Conservation (phyloP, 1,140 invertebrate genomes). For the Cryptotermes secundus region DNA sequence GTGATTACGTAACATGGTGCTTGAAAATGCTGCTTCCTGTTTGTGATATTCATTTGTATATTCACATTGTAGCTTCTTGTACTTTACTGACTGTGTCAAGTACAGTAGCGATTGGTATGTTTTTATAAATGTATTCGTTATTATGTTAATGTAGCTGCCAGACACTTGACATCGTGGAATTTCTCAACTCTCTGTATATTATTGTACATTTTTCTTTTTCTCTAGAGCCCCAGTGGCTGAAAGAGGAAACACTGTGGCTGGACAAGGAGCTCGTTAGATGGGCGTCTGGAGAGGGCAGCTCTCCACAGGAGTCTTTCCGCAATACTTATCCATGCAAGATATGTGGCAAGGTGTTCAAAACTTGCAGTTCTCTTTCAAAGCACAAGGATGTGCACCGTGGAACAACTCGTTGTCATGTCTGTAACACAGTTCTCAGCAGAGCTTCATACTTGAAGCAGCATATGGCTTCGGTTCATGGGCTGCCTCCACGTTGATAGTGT, state of each 20-base stretch:
- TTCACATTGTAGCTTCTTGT: too few relatives aligned
- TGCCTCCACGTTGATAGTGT: not conserved
- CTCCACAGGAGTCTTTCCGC: not conserved
- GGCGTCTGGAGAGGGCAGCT: not conserved
- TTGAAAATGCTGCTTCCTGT: too few relatives aligned
- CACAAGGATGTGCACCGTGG: constrained; percentile 57
- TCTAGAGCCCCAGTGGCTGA: not conserved
- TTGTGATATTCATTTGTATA: too few relatives aligned
- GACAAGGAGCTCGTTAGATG: not conserved
- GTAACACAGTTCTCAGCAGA: constrained; percentile 53
- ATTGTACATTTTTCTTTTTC: not conserved
- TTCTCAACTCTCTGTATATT: not conserved
- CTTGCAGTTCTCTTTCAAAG: constrained; percentile 55
- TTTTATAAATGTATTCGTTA: too few relatives aligned
- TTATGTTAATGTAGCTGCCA: too few relatives aligned
- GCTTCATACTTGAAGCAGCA: constrained; percentile 54
- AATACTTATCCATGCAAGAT: constrained; percentile 47
- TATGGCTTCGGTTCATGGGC: constrained; percentile 51
- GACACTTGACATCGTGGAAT: too few relatives aligned
- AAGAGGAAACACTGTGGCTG: not conserved
- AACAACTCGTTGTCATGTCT: constrained; percentile 53
- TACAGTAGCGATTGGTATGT: too few relatives aligned
- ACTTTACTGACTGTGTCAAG: too few relatives aligned
- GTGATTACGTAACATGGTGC: too few relatives aligned
- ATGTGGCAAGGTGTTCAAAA: constrained; percentile 55